These are phyloP conservation scores for Pectinophora gossypiella DNA, from an alignment of 1,140 invertebrate species.

Conservation along the genomic window DNA sequence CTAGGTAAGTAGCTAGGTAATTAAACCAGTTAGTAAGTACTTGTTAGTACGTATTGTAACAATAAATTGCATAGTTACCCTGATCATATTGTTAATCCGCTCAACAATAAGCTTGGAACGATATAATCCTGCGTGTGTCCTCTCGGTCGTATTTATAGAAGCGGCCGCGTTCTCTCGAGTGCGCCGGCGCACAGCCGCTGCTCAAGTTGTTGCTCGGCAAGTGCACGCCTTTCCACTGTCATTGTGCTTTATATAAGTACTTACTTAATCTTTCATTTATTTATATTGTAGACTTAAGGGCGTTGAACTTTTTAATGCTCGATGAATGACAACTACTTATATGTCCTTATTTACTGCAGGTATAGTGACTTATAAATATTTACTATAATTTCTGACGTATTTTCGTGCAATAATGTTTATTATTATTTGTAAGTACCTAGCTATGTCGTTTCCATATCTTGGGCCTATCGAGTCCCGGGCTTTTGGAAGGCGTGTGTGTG, in stretches of 20 bases:
- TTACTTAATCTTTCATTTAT: not conserved
- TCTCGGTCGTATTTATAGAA: constrained; percentile 58
- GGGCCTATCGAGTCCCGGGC: no score
- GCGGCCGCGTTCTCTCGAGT: constrained; percentile 52
- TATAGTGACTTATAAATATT: no score
- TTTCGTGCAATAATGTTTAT: no score
- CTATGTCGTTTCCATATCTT: no score
- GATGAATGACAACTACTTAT: no score
- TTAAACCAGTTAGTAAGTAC: not conserved
- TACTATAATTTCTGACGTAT: no score
- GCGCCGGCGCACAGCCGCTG: constrained; percentile 31
- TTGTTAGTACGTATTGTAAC: no score
- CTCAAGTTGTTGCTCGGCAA: constrained; percentile 4
- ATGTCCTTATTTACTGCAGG: no score
- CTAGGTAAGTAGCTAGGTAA: not conserved
- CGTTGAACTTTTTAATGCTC: no score
- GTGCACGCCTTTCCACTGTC: not conserved
- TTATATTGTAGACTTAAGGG: not conserved
- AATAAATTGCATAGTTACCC: constrained; percentile 33
- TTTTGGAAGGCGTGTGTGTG: no score
- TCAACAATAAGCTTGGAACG: constrained; percentile 42
- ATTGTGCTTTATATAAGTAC: not conserved
- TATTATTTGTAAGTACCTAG: no score
- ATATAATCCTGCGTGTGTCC: constrained; percentile 28
- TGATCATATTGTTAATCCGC: constrained; percentile 39